Evolutionary conservation across 35 echinoderm and acorn worm genomes (phyloP).

Genomic region (Anneissia japonica): DNA sequence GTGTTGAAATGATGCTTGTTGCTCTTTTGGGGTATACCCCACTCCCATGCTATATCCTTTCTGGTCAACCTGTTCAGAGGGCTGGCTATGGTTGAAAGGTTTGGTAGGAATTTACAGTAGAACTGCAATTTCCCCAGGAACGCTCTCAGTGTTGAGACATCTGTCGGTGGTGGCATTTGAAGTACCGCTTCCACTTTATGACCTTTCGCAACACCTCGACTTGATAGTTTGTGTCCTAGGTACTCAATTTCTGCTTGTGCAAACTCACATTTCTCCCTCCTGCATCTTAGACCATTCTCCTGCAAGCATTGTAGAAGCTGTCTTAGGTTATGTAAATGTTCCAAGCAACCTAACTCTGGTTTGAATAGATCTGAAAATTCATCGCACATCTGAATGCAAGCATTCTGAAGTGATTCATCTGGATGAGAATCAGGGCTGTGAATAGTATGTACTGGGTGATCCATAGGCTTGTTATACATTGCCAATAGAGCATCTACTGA

Average conservation of each 20-base stretch:
- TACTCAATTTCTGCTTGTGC: neutral
- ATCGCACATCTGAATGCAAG: neutral
- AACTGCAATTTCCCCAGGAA: constrained; percentile 57
- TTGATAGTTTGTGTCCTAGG: neutral
- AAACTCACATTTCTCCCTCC: neutral
- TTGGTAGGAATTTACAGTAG: constrained; percentile 55
- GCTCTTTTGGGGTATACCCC: constrained; percentile 36
- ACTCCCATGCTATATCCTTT: constrained; percentile 42
- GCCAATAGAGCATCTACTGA: neutral
- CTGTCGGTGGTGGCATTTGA: constrained; percentile 14
- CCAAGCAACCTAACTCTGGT: constrained; percentile 5
- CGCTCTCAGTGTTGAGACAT: constrained; percentile 44
- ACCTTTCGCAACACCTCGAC: constrained; percentile 4
- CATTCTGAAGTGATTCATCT: neutral
- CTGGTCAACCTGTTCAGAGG: constrained; percentile 31
- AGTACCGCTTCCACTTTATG: constrained; percentile 50
- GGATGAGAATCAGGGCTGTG: neutral
- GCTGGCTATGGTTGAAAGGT: constrained; percentile 44
- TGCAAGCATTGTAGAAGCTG: neutral
- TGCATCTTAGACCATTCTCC: neutral
- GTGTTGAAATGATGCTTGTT: constrained; percentile 37
- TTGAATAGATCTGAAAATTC: constrained; percentile 4
- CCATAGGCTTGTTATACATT: neutral
- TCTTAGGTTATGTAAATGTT: neutral
- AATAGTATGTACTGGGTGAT: neutral